These are phyloP conservation scores for Chromoteleia sp. DNA, from an alignment of 2,888 invertebrate species.

Conservation along the genomic window DNA sequence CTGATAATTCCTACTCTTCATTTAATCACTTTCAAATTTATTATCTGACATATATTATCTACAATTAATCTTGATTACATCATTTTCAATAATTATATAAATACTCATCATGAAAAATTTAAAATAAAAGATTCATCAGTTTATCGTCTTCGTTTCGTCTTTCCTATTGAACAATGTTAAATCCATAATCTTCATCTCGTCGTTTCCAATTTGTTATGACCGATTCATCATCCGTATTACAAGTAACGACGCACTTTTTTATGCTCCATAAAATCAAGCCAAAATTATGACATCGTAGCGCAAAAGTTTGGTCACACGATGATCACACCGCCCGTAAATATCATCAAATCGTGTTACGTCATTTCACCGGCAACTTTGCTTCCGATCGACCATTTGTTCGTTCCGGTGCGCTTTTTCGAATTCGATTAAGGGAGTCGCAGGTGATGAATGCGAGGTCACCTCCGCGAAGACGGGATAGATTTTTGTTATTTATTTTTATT, in stretches of 20 bases:
- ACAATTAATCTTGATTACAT: too few relatives aligned
- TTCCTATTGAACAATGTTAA: too few relatives aligned
- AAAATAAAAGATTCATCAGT: too few relatives aligned
- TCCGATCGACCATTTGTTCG: conserved; percentile 40
- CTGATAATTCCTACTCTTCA: too few relatives aligned
- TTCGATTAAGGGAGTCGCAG: conserved; percentile 28
- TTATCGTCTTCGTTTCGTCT: too few relatives aligned
- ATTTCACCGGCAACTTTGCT: conserved; percentile 25
- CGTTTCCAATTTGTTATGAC: too few relatives aligned
- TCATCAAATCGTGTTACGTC: conserved; percentile 32
- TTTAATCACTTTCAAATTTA: too few relatives aligned
- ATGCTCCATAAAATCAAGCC: conserved; percentile 62
- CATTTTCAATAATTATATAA: too few relatives aligned
- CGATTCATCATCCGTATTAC: too few relatives aligned
- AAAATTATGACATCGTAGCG: conserved; percentile 52
- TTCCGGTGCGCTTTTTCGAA: conserved; percentile 35
- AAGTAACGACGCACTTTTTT: conserved; percentile 64
- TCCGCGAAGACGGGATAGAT: conserved; percentile 27
- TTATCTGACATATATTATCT: too few relatives aligned
- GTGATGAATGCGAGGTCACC: conserved; percentile 53
- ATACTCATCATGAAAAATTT: too few relatives aligned
- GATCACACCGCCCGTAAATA: conserved; percentile 47
- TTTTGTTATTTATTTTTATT: conserved; percentile 56
- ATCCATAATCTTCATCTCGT: too few relatives aligned
- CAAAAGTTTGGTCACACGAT: conserved; percentile 35